A percentile compares a stretch with the other conserved stretches of the same genome.
phyloP scores from a whole-genome alignment of 2,113 vertebrate species.

The Lophochroa leadbeateri region DNA sequence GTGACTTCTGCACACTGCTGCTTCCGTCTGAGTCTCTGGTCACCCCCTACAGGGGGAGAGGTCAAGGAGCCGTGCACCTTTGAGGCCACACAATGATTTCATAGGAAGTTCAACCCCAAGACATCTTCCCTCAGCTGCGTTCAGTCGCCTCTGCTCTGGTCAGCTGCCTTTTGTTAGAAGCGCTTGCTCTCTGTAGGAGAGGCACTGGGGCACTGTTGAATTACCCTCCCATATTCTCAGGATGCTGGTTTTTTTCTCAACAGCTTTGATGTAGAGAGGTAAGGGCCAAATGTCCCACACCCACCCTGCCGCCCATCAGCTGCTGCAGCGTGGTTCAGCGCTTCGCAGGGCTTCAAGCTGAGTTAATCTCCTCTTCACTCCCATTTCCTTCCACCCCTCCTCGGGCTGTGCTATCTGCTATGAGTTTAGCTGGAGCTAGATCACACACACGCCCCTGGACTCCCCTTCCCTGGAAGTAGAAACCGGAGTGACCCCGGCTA shows the following conservation, averaged over 20 bases:
- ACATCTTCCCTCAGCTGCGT: conserved; percentile 65
- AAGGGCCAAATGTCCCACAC: neutral
- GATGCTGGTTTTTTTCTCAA: neutral
- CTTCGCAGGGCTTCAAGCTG: neutral
- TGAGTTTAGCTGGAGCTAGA: conserved; percentile 55
- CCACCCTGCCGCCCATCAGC: neutral
- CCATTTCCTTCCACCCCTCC: neutral
- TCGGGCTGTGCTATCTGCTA: neutral
- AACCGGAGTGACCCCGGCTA: conserved; percentile 74
- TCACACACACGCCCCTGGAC: conserved; percentile 5
- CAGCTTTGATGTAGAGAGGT: conserved; percentile 17
- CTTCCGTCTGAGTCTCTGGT: neutral
- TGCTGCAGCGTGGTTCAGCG: neutral
- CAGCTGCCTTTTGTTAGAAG: conserved; percentile 77
- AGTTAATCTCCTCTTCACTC: neutral
- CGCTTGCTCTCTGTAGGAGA: conserved; percentile 34
- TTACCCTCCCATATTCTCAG: conserved; percentile 69
- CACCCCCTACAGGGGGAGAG: neutral
- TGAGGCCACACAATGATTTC: conserved; percentile 14
- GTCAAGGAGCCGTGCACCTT: neutral
- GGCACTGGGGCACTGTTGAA: conserved; percentile 42
- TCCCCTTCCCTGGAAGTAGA: conserved; percentile 58
- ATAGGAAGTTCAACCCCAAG: conserved; percentile 33
- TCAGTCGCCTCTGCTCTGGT: conserved; percentile 56
- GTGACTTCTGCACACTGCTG: neutral